Evolutionary conservation across 1,140 invertebrate species (phyloP), one percentile per base, ranked within the genome.

Genomic region (Theocolax elegans): DNA sequence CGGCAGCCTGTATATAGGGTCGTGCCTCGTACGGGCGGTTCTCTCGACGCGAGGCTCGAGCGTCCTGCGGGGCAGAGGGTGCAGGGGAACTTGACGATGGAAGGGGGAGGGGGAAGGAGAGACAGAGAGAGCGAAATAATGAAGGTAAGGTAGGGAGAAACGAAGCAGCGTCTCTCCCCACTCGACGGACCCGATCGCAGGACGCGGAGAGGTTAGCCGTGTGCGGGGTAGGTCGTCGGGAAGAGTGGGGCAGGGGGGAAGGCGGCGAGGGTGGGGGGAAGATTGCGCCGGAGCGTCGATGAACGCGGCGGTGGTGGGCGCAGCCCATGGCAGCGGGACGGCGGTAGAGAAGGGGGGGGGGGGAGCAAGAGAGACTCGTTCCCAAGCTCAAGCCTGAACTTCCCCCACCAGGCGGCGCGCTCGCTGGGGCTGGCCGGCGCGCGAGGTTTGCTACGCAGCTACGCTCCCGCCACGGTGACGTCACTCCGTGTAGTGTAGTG

Each of bases 401-500:
- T 46, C 58, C 66, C 66, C 56, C 66, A 60, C 66, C 66, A 60
- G 56, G 42, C 27, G 35, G 60, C 40, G 48, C 68, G 23, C 4
- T 17, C n/a, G 49, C 67, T 48, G 67, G 66, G 58, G 56, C 48
- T 62, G 35, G 38, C 62, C 49, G 35, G 44, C n/a, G 29, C 38
- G 8, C 15, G 35, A 58, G 12, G 19, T 58, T 21, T 17, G 54
- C 54, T 58, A 40, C 31, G 17, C 59, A 27, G 76, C 70, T 80
- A 74, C 77, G 78, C 82, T 84, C 85, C 86, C 86, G 86, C 85
- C 85, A 86, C 80, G 83, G 85, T 87, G 86, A 87, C 86, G 86
- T 87, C 86, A 87, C 83, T 86, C 79, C 60, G 81, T 81, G 84
- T 86, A 87, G 85, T 82, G 85, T 87, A 86, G 85, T 86, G 86